phyloP scores from a whole-genome alignment of 1,140 invertebrate genomes.

The Dendrolimus kikuchii region DNA sequence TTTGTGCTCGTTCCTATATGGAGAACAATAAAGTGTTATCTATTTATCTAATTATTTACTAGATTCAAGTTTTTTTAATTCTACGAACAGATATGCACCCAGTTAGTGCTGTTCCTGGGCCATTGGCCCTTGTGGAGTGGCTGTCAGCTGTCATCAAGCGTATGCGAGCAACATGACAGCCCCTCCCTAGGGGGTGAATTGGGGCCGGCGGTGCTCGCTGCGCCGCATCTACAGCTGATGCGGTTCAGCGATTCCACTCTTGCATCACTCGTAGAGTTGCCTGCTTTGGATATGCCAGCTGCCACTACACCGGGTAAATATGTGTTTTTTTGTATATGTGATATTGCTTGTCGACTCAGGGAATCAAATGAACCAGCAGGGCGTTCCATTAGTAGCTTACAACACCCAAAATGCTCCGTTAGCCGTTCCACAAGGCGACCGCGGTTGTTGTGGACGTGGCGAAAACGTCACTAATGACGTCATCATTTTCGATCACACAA shows the following conservation, averaged over 20 bases:
- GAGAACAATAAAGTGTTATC: no score
- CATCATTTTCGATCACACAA: no score
- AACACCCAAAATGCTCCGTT: no score
- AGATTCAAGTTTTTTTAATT: neutral
- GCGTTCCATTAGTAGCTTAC: no score
- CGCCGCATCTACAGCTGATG: conserved; percentile 93
- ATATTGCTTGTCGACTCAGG: neutral
- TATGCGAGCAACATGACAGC: conserved; percentile 93
- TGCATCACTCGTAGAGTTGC: conserved; percentile 93
- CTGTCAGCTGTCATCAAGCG: conserved; percentile 82
- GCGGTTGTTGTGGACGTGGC: no score
- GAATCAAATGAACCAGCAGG: no score
- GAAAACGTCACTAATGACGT: no score
- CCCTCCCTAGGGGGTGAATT: conserved; percentile 82
- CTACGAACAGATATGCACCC: conserved; percentile 79
- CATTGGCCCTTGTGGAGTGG: conserved; percentile 86
- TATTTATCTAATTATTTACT: neutral
- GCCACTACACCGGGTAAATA: conserved; percentile 81
- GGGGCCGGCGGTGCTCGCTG: conserved; percentile 84
- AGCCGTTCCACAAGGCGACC: no score
- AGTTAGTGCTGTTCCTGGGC: conserved; percentile 92
- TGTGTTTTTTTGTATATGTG: neutral
- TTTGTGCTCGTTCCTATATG: no score
- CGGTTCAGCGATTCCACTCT: conserved; percentile 88
- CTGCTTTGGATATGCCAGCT: conserved; percentile 87